These are phyloP conservation scores for Calcarius lapponicus DNA, from an alignment of 2,797 vertebrate species.

Conservation along the genomic window DNA sequence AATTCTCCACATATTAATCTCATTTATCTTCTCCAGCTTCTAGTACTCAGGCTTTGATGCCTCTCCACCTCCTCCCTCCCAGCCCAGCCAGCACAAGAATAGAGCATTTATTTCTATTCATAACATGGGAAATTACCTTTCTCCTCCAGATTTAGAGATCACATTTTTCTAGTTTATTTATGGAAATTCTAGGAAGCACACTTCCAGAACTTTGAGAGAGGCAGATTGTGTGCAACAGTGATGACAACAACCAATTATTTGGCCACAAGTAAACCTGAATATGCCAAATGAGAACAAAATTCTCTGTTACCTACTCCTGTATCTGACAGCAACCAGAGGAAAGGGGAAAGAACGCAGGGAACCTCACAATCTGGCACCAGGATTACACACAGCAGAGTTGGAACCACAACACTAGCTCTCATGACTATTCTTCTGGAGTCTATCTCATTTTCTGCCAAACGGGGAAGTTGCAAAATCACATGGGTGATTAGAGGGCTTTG, in stretches of 20 bases:
- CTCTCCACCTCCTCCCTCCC: accelerated
- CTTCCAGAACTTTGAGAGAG: neutral
- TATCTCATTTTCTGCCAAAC: neutral
- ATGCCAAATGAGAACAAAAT: neutral
- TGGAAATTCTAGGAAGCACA: neutral
- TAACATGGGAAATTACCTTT: neutral
- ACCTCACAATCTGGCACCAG: neutral
- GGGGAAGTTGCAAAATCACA: neutral
- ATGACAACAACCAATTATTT: neutral
- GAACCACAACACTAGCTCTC: neutral
- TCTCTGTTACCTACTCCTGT: neutral
- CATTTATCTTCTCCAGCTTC: neutral
- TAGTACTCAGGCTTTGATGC: neutral
- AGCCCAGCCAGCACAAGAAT: neutral
- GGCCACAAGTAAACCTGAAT: neutral
- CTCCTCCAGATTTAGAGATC: neutral
- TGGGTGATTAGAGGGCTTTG: neutral
- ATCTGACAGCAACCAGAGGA: neutral
- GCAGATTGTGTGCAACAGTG: neutral
- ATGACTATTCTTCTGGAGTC: neutral
- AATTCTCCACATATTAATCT: neutral
- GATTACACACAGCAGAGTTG: neutral
- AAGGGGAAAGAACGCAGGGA: neutral
- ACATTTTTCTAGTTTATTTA: neutral
- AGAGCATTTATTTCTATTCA: neutral